Evolutionary conservation across 2,888 invertebrate genomes (phyloP), one percentile per base, ranked within the genome.

Genomic region (Tiliacea aurago): DNA sequence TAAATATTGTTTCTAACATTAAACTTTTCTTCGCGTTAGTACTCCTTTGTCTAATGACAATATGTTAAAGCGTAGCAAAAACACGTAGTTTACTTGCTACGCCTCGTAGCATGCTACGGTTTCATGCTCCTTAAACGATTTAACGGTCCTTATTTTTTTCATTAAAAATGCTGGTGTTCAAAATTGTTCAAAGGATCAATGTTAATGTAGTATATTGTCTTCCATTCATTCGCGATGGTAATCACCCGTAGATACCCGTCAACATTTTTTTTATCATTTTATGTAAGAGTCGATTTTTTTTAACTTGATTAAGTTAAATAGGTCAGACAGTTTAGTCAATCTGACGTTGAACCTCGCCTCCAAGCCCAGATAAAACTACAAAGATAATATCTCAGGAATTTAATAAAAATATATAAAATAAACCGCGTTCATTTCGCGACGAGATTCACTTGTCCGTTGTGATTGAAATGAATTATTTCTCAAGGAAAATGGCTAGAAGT

Each of bases 391-490:
- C 43, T 66, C 62, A 56, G 59, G 69, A 81, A 82, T 82, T 75
- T 81, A 82, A 81, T 81, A 82, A 75, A 81, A 75, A 74, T 75
- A 75, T 82, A 74, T 82, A 81, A 65, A 81, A 78, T 82, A 78
- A 82, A 82, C 74, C 58, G 41, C 68, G 70, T 78, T 81, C 75
- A 71, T 71, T 82, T 75, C 49, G 53, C 82, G 70, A 70, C 70
- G 78, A 78, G 78, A 78, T 81, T 81, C 70, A 78, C 78, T 81
- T 78, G 78, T 78, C 81, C 74, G 74, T 70, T 74, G 67, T 78
- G 81, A 81, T 82, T 79, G 79, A 82, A 79, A 82, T 79, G 71
- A 76, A 79, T 83, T 79, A 82, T 83, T 83, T 81, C 62, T 69
- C 83, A 59, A 69, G 76, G 71, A 83, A 81, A 79, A 76, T 70